These are phyloP conservation scores for Neelides sp. DNA, from an alignment of 1,140 invertebrate species.

Conservation along the genomic window DNA sequence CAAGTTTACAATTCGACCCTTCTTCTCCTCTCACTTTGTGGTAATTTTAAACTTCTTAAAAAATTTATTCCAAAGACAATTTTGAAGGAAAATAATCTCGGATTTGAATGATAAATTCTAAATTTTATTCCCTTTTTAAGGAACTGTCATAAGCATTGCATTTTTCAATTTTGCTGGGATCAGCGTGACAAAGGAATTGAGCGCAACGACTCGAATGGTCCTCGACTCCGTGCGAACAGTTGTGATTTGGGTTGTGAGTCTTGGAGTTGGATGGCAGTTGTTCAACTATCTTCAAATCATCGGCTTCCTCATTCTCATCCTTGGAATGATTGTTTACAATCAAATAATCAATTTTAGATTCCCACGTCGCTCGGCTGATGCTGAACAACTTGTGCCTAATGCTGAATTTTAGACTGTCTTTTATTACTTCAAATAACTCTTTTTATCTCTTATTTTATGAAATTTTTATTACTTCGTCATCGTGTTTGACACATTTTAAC, in stretches of 20 bases:
- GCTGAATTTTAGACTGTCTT: too few relatives aligned
- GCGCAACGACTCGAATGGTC: slow-evolving; percentile 82
- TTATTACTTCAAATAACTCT: too few relatives aligned
- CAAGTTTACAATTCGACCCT: slow-evolving; percentile 59
- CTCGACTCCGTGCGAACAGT: slow-evolving; percentile 79
- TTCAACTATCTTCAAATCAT: slow-evolving; percentile 69
- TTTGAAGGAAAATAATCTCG: neutral
- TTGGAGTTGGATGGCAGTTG: slow-evolving; percentile 58
- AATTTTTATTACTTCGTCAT: too few relatives aligned
- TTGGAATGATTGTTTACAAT: slow-evolving; percentile 67
- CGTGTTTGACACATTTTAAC: too few relatives aligned
- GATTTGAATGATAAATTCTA: neutral
- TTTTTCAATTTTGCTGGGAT: slow-evolving; percentile 95
- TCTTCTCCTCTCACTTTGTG: slow-evolving; percentile 51
- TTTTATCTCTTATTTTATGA: too few relatives aligned
- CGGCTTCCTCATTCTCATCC: slow-evolving; percentile 56
- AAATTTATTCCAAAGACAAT: neutral
- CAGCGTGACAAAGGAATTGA: slow-evolving; percentile 87
- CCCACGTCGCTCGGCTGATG: too few relatives aligned
- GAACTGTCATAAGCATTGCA: slow-evolving; percentile 81
- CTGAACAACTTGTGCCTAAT: too few relatives aligned
- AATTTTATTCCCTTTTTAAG: slow-evolving; percentile 36
- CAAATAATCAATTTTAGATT: slow-evolving; percentile 53
- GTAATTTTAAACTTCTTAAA: slow-evolving; percentile 38
- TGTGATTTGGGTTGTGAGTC: slow-evolving; percentile 72